These are phyloP conservation scores for Macroglossus sobrinus DNA, from an alignment of 2,113 vertebrate genomes.

Conservation along the genomic window DNA sequence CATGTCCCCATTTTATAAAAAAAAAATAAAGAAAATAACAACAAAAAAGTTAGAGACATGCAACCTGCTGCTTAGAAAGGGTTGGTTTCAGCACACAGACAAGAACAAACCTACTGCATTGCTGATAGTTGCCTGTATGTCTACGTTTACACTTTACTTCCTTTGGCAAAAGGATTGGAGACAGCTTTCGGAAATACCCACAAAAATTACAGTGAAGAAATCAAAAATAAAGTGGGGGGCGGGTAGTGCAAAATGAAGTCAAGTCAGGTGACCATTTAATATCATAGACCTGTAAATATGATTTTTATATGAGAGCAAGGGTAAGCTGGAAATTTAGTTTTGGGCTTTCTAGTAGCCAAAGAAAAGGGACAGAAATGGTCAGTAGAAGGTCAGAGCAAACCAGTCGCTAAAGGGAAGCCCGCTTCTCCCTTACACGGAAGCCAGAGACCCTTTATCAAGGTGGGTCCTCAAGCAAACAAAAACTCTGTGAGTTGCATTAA, in stretches of 20 bases:
- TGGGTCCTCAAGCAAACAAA: not conserved
- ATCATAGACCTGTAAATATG: not conserved
- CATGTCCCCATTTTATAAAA: not conserved
- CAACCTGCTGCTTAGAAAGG: not conserved
- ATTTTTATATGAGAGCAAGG: not conserved
- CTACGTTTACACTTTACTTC: not conserved
- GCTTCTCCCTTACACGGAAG: not conserved
- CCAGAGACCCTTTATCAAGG: not conserved
- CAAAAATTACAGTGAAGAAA: not conserved
- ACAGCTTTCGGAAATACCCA: not conserved
- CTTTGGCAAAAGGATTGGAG: not conserved
- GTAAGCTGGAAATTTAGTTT: not conserved
- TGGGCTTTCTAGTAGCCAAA: not conserved
- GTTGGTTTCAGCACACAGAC: no score
- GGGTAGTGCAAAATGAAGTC: not conserved
- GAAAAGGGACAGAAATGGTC: not conserved
- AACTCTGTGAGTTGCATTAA: not conserved
- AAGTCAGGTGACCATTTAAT: not conserved
- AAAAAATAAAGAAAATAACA: not conserved
- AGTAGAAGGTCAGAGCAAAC: rapidly evolving
- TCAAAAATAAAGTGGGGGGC: not conserved
- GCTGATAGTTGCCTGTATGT: rapidly evolving
- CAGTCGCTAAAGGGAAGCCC: not conserved
- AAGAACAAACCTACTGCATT: rapidly evolving
- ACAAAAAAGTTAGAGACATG: not conserved